Evolutionary conservation across 2,113 vertebrate species (phyloP), one percentile per base, ranked within the genome.

Genomic region (Limanda limanda): DNA sequence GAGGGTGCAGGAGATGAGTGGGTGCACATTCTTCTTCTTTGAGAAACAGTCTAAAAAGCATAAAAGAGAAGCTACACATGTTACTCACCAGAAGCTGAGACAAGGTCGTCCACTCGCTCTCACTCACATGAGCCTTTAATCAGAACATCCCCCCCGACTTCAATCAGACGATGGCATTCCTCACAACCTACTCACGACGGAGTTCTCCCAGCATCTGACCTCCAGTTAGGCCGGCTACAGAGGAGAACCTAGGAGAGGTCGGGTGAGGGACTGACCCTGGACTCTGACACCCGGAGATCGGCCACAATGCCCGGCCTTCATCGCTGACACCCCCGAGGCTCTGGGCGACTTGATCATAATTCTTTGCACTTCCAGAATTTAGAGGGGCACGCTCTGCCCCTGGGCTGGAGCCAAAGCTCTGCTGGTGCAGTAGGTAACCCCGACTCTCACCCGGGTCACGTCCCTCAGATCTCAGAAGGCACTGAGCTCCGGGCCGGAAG

Each of bases 251-350:
- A 83, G 9, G 51, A 57, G 77, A 74, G 89, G 84, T 92, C 87
- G 78, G 78, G 78, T 78, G 25, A 68, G 42, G 61, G 71, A 48
- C 74, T 61, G 80, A 84, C 86, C 83, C 86, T 71, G 81, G 75
- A 77, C 80, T 74, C 79, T 59, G 40, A 35, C 45, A 59, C 74
- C 79, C 20, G 1, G 21, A 70, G 68, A 58, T 84, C 58, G 27
- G 63, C 79, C 84, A 93, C 92, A 94, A 92, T 88, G 82, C 85
- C 35, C 35, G 71, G 64, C 79, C 83, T 92, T 93, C 76, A 93
- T 91, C 62, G 60, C 72, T 60, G 59, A 55, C 64, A 55, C 78
- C 86, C 85, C 77, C 52, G 0, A n/a, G 81, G 78, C 88, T 71
- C 76, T 81, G 74, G 54, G 67, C 10, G 24, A 48, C 68, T 11